These are phyloP conservation scores for Psephotus haematonotus DNA, from an alignment of 2,113 vertebrate species.

Conservation along the genomic window DNA sequence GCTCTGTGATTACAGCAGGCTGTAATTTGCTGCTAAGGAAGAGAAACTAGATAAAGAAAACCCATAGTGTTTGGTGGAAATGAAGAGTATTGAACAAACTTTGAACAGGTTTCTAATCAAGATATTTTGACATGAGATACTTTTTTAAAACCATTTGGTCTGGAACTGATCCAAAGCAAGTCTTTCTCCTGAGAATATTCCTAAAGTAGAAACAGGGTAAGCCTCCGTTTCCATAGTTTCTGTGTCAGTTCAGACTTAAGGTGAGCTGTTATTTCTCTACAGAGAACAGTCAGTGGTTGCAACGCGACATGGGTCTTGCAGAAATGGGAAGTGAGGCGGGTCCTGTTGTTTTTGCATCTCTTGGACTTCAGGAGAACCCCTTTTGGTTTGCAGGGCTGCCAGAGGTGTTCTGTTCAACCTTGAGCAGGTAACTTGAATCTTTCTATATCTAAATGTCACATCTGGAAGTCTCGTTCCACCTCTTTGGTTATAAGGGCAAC, in stretches of 20 bases:
- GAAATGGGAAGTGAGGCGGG: not conserved
- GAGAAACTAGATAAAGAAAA: not conserved
- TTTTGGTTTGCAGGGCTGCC: not conserved
- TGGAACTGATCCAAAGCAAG: not conserved
- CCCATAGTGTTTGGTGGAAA: not conserved
- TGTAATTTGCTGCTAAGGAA: not conserved
- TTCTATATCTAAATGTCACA: not conserved
- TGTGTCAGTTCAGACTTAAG: not conserved
- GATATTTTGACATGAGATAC: not conserved
- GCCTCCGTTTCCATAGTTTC: not conserved
- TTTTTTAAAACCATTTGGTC: not conserved
- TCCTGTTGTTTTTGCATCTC: not conserved
- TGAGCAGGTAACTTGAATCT: not conserved
- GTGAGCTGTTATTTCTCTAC: not conserved
- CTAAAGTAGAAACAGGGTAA: not conserved
- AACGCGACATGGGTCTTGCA: not conserved
- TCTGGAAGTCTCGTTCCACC: fast-evolving
- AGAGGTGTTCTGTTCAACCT: not conserved
- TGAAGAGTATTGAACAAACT: not conserved
- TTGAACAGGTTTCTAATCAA: not conserved
- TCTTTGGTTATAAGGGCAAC: not conserved
- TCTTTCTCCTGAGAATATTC: not conserved
- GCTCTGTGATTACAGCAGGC: not conserved
- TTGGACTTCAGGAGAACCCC: not conserved
- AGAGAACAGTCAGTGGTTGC: not conserved